A percentile compares a stretch with the other conserved stretches of the same genome.
Conservation (phyloP, 2,113 vertebrate species). For the Marmota flaviventris region DNA sequence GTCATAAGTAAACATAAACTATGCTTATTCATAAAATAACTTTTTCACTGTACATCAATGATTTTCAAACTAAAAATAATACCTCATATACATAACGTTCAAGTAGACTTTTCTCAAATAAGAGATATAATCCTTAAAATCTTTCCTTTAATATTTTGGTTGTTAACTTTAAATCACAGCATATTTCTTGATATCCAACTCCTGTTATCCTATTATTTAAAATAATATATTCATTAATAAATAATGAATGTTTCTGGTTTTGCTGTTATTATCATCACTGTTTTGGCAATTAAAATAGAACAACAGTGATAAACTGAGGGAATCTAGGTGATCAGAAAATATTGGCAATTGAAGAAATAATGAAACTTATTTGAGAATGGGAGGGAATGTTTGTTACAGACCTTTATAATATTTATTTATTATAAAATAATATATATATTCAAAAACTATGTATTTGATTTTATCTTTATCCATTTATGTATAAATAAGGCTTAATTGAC, state of each 20-base stretch:
- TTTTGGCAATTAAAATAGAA: neutral
- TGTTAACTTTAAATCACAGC: slow-evolving; percentile 31
- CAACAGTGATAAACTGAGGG: neutral
- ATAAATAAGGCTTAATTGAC: neutral
- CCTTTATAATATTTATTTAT: neutral
- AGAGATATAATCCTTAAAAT: neutral
- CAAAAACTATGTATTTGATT: neutral
- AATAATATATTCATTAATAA: neutral
- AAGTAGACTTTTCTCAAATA: neutral
- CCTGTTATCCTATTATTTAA: neutral
- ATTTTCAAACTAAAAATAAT: slow-evolving; percentile 28
- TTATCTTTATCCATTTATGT: neutral
- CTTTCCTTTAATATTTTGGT: neutral
- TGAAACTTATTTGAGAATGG: neutral
- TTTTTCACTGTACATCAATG: neutral
- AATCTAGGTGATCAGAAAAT: slow-evolving; percentile 5
- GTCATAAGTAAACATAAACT: neutral
- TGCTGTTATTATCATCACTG: neutral
- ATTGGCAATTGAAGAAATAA: neutral
- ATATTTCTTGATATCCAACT: neutral
- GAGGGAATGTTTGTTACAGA: neutral
- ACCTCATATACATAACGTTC: neutral
- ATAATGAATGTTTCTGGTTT: neutral
- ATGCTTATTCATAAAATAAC: slow-evolving; percentile 35
- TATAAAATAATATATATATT: neutral